Evolutionary conservation across 2,797 vertebrate species (phyloP), one percentile per base, ranked within the genome.

Genomic region (Mormyrops attenuatus): DNA sequence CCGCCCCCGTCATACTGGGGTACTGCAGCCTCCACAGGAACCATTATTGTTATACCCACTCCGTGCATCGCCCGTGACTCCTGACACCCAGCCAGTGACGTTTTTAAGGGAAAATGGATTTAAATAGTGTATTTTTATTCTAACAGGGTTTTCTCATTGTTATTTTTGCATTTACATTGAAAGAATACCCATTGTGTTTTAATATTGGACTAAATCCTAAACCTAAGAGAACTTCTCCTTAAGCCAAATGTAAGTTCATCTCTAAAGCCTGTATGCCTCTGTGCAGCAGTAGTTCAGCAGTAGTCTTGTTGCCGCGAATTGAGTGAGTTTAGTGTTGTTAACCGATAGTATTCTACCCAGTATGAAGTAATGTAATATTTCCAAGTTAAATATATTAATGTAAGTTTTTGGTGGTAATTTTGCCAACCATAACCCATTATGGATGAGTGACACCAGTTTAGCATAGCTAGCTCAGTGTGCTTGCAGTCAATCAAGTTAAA

Each of bases 111-210:
- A 20, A 77, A 38, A 77, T 17, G 15, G 34, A 73, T 73, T 15
- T 73, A 73, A 73, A 69, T 34, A 69, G 66, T 15, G 38, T 15
- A 15, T 38, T 7, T 77, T 77, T 41, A 15, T 38, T 77, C 69
- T 20, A 77, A 15, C 34, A 38, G 7, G 15, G 5, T 38, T 77
- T 77, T 38, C 3, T 20, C 15, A 7, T 41, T 77, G 41, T 38
- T 77, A 77, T 77, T 77, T 77, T 38, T 77, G 34, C 38, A 77
- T 77, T 77, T 77, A 77, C 69, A 17, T 77, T 77, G 69, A 77
- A 77, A 41, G 34, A 77, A 73, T 73, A 73, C 1, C 66, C 66
- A 73, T 34, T 73, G 26, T 38, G 66, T 38, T 73, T 34, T 73
- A 73, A 73, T 73, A 38, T 34, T 73, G 30, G 66, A 30, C 66